A percentile compares a stretch with the other conserved stretches of the same genome.
Conservation (phyloP, 37 sponge, comb jelly and placozoan genomes). For the Geodia barretti region DNA sequence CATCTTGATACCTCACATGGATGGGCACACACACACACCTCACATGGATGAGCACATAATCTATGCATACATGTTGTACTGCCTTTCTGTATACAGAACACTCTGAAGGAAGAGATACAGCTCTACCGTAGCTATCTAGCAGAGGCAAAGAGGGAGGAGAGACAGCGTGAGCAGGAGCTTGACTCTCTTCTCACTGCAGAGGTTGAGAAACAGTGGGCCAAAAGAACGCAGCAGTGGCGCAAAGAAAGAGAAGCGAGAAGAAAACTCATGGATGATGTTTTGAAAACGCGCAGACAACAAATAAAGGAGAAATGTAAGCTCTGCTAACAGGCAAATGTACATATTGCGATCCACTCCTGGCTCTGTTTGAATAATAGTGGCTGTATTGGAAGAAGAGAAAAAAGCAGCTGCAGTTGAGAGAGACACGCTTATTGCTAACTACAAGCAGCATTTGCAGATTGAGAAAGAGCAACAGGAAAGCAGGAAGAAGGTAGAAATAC, state of each 20-base stretch:
- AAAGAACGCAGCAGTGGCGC: slow-evolving; percentile 88
- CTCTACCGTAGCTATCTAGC: slow-evolving; percentile 75
- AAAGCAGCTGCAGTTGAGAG: slow-evolving; percentile 54
- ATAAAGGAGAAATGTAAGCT: slow-evolving; percentile 78
- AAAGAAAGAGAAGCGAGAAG: slow-evolving; percentile 88
- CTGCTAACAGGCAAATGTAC: not conserved
- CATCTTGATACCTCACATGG: not conserved
- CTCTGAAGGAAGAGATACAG: slow-evolving; percentile 74
- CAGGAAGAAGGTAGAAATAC: slow-evolving; percentile 31
- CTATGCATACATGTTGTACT: not conserved
- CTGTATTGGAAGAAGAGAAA: slow-evolving; percentile 53
- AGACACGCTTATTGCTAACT: slow-evolving; percentile 46
- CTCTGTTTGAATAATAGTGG: slow-evolving; percentile 45
- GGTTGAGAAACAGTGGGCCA: slow-evolving; percentile 91
- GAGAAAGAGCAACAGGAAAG: slow-evolving; percentile 73
- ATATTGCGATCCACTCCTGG: not conserved
- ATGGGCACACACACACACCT: not conserved
- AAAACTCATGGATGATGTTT: slow-evolving; percentile 89
- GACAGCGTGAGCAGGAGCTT: slow-evolving; percentile 78
- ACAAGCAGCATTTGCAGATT: slow-evolving; percentile 71
- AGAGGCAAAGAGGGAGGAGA: slow-evolving; percentile 77
- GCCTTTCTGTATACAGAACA: slow-evolving; percentile 42
- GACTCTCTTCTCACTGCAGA: slow-evolving; percentile 83
- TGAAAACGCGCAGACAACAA: slow-evolving; percentile 82
- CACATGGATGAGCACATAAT: not conserved